Base-by-base conservation (phyloP, 2,888 invertebrate genomes). In the Steinernema carpocapsae region DNA sequence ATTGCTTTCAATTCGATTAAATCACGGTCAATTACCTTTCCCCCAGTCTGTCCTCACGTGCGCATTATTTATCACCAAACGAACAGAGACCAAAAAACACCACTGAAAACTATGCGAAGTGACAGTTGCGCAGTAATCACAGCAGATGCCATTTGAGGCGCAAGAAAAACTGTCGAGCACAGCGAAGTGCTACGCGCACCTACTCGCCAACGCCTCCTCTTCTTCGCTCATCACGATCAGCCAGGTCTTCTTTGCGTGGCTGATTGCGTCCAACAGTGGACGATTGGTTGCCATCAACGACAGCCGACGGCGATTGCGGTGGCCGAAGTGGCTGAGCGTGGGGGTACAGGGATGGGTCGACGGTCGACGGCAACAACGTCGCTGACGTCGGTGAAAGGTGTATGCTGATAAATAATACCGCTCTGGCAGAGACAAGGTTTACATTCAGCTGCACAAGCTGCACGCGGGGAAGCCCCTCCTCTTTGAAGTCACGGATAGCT, bases 321-420 rank as follows among this genome's bases (percentile, higher is more conserved):
- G 29, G 64, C 22, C 37, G 37, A 37, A 37, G 4, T 37, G 37
- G 37, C 37, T 3, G 3, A 10, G 37, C 37, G 37, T 6, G 37
- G 37, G 37, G 3, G 10, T 37, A 37, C 37, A 3, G 37, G 37
- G 37, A 37, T 32, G 29, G 64, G 32, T 26, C 26, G 64, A 52
- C 52, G 64, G n/a, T n/a, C n/a, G n/a, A n/a, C n/a, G n/a, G n/a
- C n/a, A n/a, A n/a, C n/a, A n/a, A n/a, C n/a, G n/a, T n/a, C n/a
- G n/a, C n/a, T n/a, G n/a, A 17, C 64, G 64, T 17, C 17, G 32
- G 64, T 64, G 64, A 48, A 37, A 48, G 64, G 64, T 64, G 64
- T 32, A 32, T 64, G 64, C 32, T 64, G 64, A 64, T 52, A 64
- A 64, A 64, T 64, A 64, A 64, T 64, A 64, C 64, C 64, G 64